Conservation (phyloP, 2,888 invertebrate genomes). For the Cosmopolites sordidus region DNA sequence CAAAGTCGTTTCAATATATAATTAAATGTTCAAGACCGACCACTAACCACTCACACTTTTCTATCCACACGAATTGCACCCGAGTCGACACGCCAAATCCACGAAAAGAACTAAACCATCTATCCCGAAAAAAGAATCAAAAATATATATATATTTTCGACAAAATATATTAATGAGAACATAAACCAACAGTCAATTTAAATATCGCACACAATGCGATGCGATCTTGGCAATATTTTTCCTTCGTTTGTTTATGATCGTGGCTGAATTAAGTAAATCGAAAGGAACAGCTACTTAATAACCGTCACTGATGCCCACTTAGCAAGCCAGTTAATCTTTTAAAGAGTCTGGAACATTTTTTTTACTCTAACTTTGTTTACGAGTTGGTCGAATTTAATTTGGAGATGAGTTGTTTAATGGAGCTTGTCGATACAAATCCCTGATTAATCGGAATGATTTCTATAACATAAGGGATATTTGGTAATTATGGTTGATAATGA, state of each 20-base stretch:
- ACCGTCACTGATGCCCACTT: conserved; percentile 21
- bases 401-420: not conserved
- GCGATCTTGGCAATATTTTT: conserved; percentile 15
- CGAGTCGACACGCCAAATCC: no score
- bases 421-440: no score
- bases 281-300: conserved; percentile 20
- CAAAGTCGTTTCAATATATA: no score
- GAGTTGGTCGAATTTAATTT: conserved; percentile 7
- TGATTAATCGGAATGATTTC: no score
- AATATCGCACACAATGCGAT: conserved; percentile 17
- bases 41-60: no score
- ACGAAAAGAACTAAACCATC: not conserved
- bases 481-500: no score
- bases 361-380: conserved; percentile 13
- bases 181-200: conserved; percentile 18
- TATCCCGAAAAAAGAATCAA: not conserved
- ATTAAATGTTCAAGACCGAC: no score
- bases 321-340: conserved; percentile 18
- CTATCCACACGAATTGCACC: no score
- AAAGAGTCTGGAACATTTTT: conserved; percentile 18
- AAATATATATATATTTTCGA: conserved; percentile 1
- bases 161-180: conserved; percentile 20
- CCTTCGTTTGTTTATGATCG: conserved; percentile 16
- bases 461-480: no score
- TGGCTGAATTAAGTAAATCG: conserved; percentile 19